Base-by-base conservation (phyloP, 2,888 invertebrate genomes). In the Epiblema foenella region DNA sequence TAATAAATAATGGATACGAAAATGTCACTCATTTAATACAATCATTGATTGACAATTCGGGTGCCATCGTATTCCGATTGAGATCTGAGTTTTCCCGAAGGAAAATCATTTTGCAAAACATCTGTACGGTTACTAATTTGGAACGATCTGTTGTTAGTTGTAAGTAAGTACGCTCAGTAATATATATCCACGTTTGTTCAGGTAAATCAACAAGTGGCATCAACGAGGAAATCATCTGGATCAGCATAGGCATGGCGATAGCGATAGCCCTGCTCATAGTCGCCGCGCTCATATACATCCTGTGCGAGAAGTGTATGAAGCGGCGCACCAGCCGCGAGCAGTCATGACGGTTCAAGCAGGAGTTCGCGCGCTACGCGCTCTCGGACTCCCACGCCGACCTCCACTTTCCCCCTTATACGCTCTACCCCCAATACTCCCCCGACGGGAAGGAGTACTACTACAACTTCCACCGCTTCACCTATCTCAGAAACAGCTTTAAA, bases 191-290 rank as follows among this genome's bases (percentile, higher is more conserved):
- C 39, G 39, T 75, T 70, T 73, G 74, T 75, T n/a, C 94, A 97
- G 97, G 97, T 70, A 96, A 96, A 80, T 96, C 96, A 37, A 96
- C 97, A 83, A 96, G 96, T 80, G 97, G 97, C 72, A 96, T 97
- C 87, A 97, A 97, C 89, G 97, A 97, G 86, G 97, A 97, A 88
- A 97, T 97, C 78, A 97, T 97, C 84, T 97, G 97, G 97, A 97
- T 97, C 82, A 97, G 97, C 90, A 97, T 97, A 86, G 97, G 97
- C 67, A 97, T 97, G 97, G 97, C 97, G 46, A 96, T 97, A 75
- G 96, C 97, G 70, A 97, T 97, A 78, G 96, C 96, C 9, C 94
- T 97, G 4, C 94, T 97, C 65, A 97, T 97, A 85, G 96, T 96
- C 29, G 96, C 97, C 80, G 97, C 97, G 0, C 92, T 97, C 15